Evolutionary conservation across 1,140 invertebrate species (phyloP), one percentile per base, ranked within the genome.

Genomic region (Lucilia sericata): DNA sequence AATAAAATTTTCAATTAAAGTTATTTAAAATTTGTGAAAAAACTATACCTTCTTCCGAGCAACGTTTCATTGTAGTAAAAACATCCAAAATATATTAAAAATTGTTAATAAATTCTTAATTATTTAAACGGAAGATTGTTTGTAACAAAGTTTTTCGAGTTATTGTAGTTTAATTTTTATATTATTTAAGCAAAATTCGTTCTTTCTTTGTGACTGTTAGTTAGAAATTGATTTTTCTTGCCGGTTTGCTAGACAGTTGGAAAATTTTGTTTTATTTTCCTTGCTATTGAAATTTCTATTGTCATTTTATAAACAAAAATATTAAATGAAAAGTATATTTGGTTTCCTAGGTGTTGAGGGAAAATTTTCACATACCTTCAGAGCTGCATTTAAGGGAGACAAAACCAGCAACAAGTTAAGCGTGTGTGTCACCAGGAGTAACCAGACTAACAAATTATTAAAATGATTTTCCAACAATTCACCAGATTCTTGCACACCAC

Each of bases 401-500:
- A 30, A 30, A 80, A 80, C 17, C 14, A 34, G 47, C 51, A 84
- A 80, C 19, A 85, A 85, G 21, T 65, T 49, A 51, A 82, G 17
- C 25, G 25, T 30, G 25, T 42, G 42, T 36, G 7, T 83, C 65
- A 49, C 7, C 70, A 47, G 47, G 30, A 70, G 81, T 70, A 42
- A 83, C 82, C 30, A 49, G 36, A 21, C 5, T n/a, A 10, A 65
- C 14, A 74, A 3, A n/a, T n/a, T 70, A 89, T 86, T 82, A 87
- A 74, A 82, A 88, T 87, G 84, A 90, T 86, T 21, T 86, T 86
- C 21, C 85, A 85, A 82, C 85, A 84, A 42, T 80, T 84, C n/a
- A 65, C 78, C 49, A 84, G 85, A 21, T 84, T 86, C 10, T 25
- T 94, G 5, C 92, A 93, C 86, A 90, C 89, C 30, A 90, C 90